Conservation (phyloP, 2,888 invertebrate species). For the Drosophila anceps region DNA sequence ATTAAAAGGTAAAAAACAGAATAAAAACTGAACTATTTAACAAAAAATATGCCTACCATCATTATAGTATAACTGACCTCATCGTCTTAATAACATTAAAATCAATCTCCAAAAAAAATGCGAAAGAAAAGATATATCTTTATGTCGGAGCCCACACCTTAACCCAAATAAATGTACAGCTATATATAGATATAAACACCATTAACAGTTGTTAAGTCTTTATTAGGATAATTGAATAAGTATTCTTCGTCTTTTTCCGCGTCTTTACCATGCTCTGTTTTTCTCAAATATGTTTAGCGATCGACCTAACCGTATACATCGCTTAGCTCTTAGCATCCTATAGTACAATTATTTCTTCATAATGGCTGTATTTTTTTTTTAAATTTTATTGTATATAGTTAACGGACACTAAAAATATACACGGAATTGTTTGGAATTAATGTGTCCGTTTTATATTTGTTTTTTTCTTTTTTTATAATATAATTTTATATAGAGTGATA, state of each 20-base stretch:
- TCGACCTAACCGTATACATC: constrained; percentile 1
- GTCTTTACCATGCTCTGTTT: constrained; percentile 18
- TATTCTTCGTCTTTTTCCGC: constrained; percentile 48
- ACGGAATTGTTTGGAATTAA: constrained; percentile 43
- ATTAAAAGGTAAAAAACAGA: no score
- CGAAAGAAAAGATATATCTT: neutral
- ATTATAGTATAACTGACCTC: no score
- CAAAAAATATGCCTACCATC: no score
- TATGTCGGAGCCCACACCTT: neutral
- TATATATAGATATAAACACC: constrained; percentile 40
- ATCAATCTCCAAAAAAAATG: no score
- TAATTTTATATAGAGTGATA: constrained; percentile 37
- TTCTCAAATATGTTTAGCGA: constrained; percentile 24
- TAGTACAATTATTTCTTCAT: constrained; percentile 16
- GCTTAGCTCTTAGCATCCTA: constrained; percentile 19
- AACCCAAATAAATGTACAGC: neutral
- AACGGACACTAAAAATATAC: constrained; percentile 71
- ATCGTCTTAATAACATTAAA: no score
- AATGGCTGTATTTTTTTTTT: constrained; percentile 21
- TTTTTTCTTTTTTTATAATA: constrained; percentile 28
- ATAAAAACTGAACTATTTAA: no score
- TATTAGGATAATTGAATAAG: constrained; percentile 75
- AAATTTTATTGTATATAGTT: constrained; percentile 50
- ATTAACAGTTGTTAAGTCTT: constrained; percentile 75
- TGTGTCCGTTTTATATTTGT: neutral